Percentiles rank a stretch among this genome's conserved stretches.
These are phyloP conservation scores for human DNA, from an alignment of 2,113 vertebrate genomes.

Conservation along the genomic window DNA sequence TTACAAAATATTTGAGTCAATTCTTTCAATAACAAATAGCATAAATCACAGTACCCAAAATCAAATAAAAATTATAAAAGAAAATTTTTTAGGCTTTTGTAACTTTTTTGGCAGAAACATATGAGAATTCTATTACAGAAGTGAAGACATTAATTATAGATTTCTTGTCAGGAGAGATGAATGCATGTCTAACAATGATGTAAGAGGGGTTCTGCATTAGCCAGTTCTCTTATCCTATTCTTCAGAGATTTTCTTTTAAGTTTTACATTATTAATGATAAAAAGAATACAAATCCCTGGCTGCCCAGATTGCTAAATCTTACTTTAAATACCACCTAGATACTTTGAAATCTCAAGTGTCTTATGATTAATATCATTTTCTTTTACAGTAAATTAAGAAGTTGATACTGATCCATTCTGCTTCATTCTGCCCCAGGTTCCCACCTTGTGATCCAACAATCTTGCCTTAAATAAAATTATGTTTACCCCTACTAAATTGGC, in stretches of 20 bases:
- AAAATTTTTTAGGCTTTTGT: not conserved
- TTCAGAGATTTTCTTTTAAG: not conserved
- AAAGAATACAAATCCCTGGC: not conserved
- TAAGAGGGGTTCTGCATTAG: not conserved
- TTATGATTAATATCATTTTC: conserved; percentile 53
- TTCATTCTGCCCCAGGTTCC: not conserved
- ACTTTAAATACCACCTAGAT: conserved; percentile 45
- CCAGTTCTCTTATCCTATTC: conserved; percentile 7
- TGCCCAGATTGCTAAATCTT: conserved; percentile 22
- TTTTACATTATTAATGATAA: conserved; percentile 55
- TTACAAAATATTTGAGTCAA: not conserved
- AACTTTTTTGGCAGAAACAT: conserved; percentile 43
- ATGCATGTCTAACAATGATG: conserved; percentile 43
- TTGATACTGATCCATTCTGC: not conserved
- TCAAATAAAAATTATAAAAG: not conserved
- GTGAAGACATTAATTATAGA: conserved; percentile 74
- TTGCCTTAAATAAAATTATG: conserved; percentile 30
- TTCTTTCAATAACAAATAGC: not conserved
- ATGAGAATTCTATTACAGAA: conserved; percentile 59
- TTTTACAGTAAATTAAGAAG: not conserved
- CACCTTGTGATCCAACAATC: not conserved
- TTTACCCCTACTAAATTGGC: not conserved
- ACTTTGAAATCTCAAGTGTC: conserved; percentile 46
- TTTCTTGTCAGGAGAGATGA: conserved; percentile 72
- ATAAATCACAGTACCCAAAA: conserved; percentile 6